Evolutionary conservation across 2,888 invertebrate genomes (phyloP).

Genomic region (Lordiphosa andalusiaca): DNA sequence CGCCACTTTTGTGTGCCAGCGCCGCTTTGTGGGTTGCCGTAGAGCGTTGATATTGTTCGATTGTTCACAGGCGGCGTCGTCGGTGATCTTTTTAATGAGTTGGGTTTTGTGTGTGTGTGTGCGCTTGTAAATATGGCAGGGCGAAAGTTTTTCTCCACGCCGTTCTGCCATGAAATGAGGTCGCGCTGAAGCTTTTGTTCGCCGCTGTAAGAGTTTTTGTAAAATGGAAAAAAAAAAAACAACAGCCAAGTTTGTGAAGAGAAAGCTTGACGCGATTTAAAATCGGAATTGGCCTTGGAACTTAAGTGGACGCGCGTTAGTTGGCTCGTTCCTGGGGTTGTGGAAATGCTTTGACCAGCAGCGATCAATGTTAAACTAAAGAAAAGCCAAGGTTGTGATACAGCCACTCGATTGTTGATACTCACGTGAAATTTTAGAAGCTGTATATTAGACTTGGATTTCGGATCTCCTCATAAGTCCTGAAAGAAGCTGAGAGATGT

Average conservation of each 20-base stretch:
- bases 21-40: conserved; percentile 45
- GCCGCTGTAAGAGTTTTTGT: conserved; percentile 17
- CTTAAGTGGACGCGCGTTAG: conserved; percentile 48
- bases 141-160: conserved; percentile 59
- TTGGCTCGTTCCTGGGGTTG: background rate
- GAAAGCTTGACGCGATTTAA: conserved; percentile 25
- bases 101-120: conserved; percentile 52
- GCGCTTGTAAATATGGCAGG: conserved; percentile 26
- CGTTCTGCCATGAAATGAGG: conserved; percentile 63
- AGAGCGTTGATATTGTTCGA: conserved; percentile 70
- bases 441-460: too few relatives aligned
- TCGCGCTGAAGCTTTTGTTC: conserved; percentile 50
- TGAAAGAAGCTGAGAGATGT: too few relatives aligned
- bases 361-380: too few relatives aligned
- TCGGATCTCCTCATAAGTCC: too few relatives aligned
- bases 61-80: conserved; percentile 55
- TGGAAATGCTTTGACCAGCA: too few relatives aligned
- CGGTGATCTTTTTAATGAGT: conserved; percentile 72
- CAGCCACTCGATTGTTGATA: too few relatives aligned
- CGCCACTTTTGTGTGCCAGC: conserved; percentile 24
- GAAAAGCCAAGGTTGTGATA: too few relatives aligned
- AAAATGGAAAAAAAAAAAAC: conserved; percentile 9
- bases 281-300: conserved; percentile 54
- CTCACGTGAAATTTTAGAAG: too few relatives aligned
- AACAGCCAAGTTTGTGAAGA: conserved; percentile 18